Conservation (phyloP, 2,888 invertebrate species). For the Plusia festucae region DNA sequence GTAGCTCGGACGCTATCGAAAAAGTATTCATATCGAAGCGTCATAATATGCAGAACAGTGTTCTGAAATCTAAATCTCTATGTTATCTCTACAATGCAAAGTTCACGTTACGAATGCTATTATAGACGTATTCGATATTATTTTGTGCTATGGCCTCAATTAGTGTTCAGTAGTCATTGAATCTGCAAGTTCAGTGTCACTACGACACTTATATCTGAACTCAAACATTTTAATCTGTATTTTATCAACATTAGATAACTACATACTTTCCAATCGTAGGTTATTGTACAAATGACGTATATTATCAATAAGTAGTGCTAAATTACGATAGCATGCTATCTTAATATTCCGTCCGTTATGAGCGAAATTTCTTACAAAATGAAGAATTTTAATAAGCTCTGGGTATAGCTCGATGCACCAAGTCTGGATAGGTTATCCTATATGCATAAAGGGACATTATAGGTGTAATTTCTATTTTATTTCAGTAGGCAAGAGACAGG, state of each 20-base stretch:
- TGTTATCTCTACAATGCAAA: no score
- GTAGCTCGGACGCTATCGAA: no score
- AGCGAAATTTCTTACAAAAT: not conserved
- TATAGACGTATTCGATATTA: no score
- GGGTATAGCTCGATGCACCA: not conserved
- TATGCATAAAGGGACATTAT: no score
- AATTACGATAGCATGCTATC: conserved; percentile 29
- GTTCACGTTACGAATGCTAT: no score
- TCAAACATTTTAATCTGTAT: not conserved
- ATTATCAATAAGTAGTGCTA: conserved; percentile 13
- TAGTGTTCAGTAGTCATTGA: not conserved
- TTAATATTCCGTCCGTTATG: conserved; percentile 16
- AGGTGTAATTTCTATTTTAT: no score
- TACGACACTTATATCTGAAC: not conserved
- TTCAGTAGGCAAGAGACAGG: no score
- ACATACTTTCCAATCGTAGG: not conserved
- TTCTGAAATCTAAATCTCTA: no score
- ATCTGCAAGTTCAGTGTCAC: not conserved
- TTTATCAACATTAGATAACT: conserved; percentile 2
- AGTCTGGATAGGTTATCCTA: no score
- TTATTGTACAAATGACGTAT: conserved; percentile 22
- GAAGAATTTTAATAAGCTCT: not conserved
- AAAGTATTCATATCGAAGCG: no score
- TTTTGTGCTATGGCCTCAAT: no score
- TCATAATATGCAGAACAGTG: no score